These are phyloP conservation scores for Gobiocypris rarus DNA, from an alignment of 2,113 vertebrate genomes.

Conservation along the genomic window DNA sequence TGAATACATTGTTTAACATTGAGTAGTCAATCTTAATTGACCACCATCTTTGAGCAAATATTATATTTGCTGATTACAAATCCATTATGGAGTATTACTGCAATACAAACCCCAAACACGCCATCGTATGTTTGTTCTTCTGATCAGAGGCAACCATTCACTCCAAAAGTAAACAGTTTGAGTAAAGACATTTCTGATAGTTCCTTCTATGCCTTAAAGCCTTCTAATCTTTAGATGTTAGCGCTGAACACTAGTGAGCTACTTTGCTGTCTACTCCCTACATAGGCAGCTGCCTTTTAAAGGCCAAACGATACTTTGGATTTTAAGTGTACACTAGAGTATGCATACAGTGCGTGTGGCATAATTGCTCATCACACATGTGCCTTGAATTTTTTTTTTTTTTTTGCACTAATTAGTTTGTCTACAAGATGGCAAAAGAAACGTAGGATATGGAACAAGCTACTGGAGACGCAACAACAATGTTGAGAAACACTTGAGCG, in stretches of 20 bases:
- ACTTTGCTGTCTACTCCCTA: neutral
- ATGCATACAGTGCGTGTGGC: no score
- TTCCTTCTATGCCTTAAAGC: neutral
- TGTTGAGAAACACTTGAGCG: no score
- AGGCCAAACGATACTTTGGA: neutral
- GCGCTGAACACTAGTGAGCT: neutral
- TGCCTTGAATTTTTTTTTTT: no score
- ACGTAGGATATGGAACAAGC: no score
- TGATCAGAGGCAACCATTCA: neutral
- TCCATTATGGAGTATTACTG: conserved; percentile 3
- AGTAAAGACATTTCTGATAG: neutral
- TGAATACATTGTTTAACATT: neutral
- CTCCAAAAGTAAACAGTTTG: conserved; percentile 4
- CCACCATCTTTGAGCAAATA: conserved; percentile 28
- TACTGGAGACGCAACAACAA: no score
- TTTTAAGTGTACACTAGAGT: no score
- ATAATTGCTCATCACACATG: no score
- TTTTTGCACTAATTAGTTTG: no score
- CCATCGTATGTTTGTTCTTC: neutral
- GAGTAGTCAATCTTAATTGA: neutral
- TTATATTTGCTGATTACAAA: neutral
- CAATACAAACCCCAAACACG: neutral
- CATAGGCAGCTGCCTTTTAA: neutral
- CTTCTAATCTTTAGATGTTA: neutral
- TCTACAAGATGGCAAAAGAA: no score